Evolutionary conservation across 2,888 invertebrate species (phyloP), one percentile per base, ranked within the genome.

Genomic region (Amphipoea oculea): DNA sequence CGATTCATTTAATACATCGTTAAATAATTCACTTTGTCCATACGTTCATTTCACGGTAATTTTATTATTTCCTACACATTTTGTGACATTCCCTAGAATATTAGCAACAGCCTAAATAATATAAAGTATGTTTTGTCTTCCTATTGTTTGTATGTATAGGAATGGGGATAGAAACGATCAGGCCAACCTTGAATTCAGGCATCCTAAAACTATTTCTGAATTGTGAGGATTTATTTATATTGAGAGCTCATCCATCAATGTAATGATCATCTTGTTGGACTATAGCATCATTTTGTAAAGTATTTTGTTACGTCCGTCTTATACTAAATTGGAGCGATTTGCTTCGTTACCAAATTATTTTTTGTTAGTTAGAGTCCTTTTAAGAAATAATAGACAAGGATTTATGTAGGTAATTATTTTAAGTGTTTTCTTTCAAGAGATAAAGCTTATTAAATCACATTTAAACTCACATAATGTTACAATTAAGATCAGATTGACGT

Each of bases 171-270:
- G 11, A 73, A 73, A 76, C 67, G 67, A 76, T 68, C 68, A 74
- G 63, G 51, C 14, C 17, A 72, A 82, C 84, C 82, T 85, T 85
- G 86, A 84, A 76, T 82, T 45, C 74, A 73, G 68, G 63, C 60
- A 81, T 85, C 57, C 73, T 77, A 71, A 77, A 79, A 81, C 79
- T 86, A 82, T 88, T 87, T 87, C 70, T 78, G 78, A 75, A 75
- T 85, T 78, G 62, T 70, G 76, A 48, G 66, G 48, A 83, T 81
- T 80, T 85, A 87, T 88, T 84, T 84, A 86, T 76, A 84, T 81
- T 78, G 48, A 82, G 76, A 82, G 54, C 67, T 76, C 78, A 77
- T 82, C 69, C 62, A 85, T 85, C 78, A 83, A 77, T 65, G 60
- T 75, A 79, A 85, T 71, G 75, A 78, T 84, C 73, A 67, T 75